Evolutionary conservation across 2,113 vertebrate species (phyloP).

Genomic region (Phodopus roborovskii): DNA sequence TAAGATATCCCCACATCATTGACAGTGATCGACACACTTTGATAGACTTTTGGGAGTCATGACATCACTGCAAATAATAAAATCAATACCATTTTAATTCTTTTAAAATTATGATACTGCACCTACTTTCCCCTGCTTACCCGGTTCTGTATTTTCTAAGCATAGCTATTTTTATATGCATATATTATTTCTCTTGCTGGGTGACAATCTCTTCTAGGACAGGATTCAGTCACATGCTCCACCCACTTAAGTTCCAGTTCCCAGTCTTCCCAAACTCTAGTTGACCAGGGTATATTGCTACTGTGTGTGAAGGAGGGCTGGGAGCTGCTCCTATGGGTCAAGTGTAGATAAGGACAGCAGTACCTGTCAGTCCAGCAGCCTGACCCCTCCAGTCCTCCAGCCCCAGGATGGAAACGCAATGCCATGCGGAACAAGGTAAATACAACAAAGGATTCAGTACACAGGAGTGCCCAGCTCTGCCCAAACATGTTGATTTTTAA

Average conservation of each 20-base stretch:
- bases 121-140: background rate
- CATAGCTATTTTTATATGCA: constrained; percentile 46
- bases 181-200: constrained; percentile 23
- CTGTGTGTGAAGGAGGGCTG: too few species aligned
- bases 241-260: background rate
- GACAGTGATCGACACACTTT: background rate
- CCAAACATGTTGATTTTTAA: background rate
- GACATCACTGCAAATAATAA: background rate
- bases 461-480: background rate
- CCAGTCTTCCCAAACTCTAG: background rate
- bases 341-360: background rate
- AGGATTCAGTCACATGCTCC: background rate
- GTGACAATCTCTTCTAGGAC: constrained; percentile 37
- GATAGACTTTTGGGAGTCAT: background rate
- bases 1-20: background rate
- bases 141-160: background rate
- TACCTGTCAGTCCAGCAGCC: background rate
- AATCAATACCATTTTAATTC: background rate
- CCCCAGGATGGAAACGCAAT: background rate
- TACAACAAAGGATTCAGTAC: background rate
- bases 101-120: background rate
- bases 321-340: background rate
- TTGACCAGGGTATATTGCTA: background rate
- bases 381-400: background rate
- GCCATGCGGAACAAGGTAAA: background rate